Evolutionary conservation across 2,113 vertebrate species (phyloP).

Genomic region (Clarias magur): DNA sequence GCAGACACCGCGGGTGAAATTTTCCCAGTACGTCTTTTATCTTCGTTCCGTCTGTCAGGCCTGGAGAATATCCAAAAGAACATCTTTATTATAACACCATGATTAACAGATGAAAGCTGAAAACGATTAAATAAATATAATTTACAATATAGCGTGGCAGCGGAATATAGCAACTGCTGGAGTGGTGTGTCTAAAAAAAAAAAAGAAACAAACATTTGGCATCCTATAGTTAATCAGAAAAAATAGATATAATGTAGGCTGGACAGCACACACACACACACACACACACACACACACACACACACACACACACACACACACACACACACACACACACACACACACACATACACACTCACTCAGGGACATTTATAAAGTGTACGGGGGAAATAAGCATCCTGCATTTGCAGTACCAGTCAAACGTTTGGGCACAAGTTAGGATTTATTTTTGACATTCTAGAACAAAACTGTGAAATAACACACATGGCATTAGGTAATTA

Average conservation of each 20-base stretch:
- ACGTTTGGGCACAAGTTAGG: too few relatives aligned
- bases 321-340: too few relatives aligned
- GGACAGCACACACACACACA: not conserved
- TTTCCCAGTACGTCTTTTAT: not conserved
- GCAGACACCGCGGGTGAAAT: not conserved
- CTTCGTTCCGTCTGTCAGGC: not conserved
- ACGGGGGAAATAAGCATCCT: not conserved
- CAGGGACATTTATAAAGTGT: not conserved
- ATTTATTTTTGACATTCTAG: too few relatives aligned
- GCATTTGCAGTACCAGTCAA: too few relatives aligned
- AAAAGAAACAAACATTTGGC: not conserved
- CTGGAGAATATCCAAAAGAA: not conserved
- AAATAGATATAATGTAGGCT: not conserved
- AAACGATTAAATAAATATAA: not conserved
- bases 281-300: too few relatives aligned
- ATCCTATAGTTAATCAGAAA: not conserved
- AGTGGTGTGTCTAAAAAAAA: not conserved
- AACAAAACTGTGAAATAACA: too few relatives aligned
- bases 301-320: too few relatives aligned
- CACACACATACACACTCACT: too few relatives aligned
- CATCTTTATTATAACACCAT: not conserved
- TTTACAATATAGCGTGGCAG: not conserved
- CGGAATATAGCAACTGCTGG: not conserved
- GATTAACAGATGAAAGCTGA: not conserved
- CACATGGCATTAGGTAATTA: too few relatives aligned